Evolutionary conservation across 2,797 vertebrate species (phyloP).

Genomic region (Pristis pectinata): DNA sequence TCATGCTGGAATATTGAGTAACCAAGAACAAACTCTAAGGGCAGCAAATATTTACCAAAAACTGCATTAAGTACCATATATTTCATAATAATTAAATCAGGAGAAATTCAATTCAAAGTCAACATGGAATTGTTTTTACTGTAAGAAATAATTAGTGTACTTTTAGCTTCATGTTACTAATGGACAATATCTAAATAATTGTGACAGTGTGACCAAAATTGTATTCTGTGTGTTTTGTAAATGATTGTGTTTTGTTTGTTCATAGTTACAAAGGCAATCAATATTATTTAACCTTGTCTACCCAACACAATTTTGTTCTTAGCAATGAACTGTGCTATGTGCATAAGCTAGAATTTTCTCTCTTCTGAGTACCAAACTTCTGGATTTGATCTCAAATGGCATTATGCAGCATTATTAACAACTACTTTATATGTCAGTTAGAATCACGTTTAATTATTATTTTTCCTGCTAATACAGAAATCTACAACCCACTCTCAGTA

Average conservation of each 20-base stretch:
- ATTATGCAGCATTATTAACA: not conserved
- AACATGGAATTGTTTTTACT: not conserved
- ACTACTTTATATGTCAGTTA: not conserved
- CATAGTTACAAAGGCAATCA: not conserved
- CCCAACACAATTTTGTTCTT: not conserved
- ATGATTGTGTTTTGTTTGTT: not conserved
- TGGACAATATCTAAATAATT: not conserved
- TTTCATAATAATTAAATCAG: not conserved
- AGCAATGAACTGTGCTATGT: not conserved
- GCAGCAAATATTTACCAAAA: not conserved
- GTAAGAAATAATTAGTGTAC: not conserved
- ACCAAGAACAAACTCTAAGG: not conserved
- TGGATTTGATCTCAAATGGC: not conserved
- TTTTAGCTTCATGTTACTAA: not conserved
- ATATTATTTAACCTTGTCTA: not conserved
- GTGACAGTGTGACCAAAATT: not conserved
- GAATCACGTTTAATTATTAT: no score
- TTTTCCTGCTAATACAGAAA: not conserved
- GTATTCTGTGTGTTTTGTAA: not conserved
- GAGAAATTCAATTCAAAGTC: not conserved
- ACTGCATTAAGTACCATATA: not conserved
- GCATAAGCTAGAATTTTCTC: not conserved
- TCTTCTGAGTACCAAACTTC: not conserved
- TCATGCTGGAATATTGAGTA: not conserved
- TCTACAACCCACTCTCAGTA: not conserved